Evolutionary conservation across 2,888 invertebrate species (phyloP).

Genomic region (Entomobrya proxima): DNA sequence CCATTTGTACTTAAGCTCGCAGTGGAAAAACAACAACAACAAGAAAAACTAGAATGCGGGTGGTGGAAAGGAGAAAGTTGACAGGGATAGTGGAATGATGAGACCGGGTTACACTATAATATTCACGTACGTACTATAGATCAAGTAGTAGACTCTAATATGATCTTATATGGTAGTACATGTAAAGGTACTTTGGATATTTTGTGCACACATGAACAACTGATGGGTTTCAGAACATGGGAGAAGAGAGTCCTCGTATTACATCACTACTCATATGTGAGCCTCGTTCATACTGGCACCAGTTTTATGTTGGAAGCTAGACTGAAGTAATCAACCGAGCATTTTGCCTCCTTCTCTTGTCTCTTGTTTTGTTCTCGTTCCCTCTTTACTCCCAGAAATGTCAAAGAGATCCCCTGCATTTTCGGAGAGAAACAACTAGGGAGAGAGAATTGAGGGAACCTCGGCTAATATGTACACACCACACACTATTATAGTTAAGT

Average conservation of each 20-base stretch:
- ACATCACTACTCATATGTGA: neutral
- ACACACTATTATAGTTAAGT: conserved; percentile 7
- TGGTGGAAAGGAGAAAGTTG: too few species aligned
- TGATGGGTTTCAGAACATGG: neutral
- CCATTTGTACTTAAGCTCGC: too few species aligned
- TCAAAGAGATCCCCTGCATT: conserved; percentile 40
- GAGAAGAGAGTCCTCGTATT: neutral
- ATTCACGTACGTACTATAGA: neutral
- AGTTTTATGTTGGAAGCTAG: neutral
- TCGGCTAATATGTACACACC: conserved; percentile 2
- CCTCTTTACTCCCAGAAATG: conserved; percentile 34
- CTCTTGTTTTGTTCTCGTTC: conserved; percentile 54
- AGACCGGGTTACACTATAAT: too few species aligned
- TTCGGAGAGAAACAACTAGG: conserved; percentile 20
- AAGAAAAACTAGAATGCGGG: too few species aligned
- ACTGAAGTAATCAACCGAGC: conserved; percentile 44
- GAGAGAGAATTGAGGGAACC: neutral
- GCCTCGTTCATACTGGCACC: neutral
- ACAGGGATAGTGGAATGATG: too few species aligned
- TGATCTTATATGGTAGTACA: neutral
- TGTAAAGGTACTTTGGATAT: neutral
- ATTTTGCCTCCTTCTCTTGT: conserved; percentile 8
- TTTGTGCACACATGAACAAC: neutral
- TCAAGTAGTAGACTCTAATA: neutral
- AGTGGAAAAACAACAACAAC: too few species aligned